These are phyloP conservation scores for Macroramphosus scolopax DNA, from an alignment of 2,797 vertebrate species.

Conservation along the genomic window DNA sequence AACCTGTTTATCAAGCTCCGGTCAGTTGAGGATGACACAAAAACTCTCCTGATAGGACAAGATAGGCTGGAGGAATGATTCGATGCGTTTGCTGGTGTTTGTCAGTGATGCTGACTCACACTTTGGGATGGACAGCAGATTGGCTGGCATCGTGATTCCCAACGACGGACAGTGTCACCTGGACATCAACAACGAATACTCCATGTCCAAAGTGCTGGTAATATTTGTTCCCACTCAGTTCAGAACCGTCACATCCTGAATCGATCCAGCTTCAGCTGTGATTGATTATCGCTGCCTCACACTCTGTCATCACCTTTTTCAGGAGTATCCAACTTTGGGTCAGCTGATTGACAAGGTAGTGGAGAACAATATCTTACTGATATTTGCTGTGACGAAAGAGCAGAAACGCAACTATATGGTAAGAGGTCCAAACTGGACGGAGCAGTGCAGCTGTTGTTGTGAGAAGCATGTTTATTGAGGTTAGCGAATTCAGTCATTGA, in stretches of 20 bases:
- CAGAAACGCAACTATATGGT: slow-evolving; percentile 90
- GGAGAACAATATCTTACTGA: slow-evolving; percentile 94
- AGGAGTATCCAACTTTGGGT: slow-evolving; percentile 97
- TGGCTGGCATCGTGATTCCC: slow-evolving; percentile 95
- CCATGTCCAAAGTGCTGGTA: slow-evolving; percentile 90
- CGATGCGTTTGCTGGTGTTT: slow-evolving; percentile 95
- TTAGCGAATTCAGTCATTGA: slow-evolving; percentile 35
- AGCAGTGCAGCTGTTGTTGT: no score
- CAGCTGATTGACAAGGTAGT: slow-evolving; percentile 95
- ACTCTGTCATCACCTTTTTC: slow-evolving; percentile 2
- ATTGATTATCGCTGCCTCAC: not conserved
- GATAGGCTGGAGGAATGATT: slow-evolving; percentile 97
- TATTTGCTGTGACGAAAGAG: slow-evolving; percentile 91
- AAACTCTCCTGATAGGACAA: slow-evolving; percentile 85
- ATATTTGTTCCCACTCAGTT: not conserved
- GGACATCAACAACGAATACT: slow-evolving; percentile 92
- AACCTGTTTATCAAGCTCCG: no score
- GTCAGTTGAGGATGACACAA: no score
- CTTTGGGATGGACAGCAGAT: slow-evolving; percentile 97
- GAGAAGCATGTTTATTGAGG: no score
- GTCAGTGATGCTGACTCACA: slow-evolving; percentile 95
- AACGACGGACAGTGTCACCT: slow-evolving; percentile 95
- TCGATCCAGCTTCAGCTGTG: no score
- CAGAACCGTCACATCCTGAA: not conserved
- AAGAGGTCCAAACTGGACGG: slow-evolving; percentile 51